Conservation (phyloP, 2,797 vertebrate species). For the Tragelaphus eurycerus region DNA sequence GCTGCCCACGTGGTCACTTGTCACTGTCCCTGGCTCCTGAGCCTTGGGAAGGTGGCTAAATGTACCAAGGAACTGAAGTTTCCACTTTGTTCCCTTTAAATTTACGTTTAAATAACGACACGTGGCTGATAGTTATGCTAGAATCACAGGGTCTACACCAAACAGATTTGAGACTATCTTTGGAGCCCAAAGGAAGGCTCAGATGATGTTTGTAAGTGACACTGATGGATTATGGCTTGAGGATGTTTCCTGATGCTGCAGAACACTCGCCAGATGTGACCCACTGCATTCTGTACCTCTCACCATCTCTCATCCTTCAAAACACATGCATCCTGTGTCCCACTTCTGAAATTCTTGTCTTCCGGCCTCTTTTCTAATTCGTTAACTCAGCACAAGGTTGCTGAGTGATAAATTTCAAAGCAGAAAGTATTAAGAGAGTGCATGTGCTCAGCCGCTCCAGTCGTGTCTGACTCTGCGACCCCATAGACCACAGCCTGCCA, state of each 20-base stretch:
- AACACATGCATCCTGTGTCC: not conserved
- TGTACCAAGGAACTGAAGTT: not conserved
- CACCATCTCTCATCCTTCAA: not conserved
- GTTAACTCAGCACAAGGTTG: not conserved
- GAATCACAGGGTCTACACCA: not conserved
- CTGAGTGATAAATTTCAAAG: not conserved
- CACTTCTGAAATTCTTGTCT: not conserved
- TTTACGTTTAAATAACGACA: not conserved
- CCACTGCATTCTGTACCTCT: not conserved
- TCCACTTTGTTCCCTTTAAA: not conserved
- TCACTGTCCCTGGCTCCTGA: not conserved
- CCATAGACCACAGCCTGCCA: not conserved
- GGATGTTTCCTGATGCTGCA: not conserved
- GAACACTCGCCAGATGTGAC: not conserved
- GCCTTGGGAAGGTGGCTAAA: not conserved
- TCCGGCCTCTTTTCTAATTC: not conserved
- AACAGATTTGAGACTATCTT: not conserved
- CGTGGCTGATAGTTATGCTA: not conserved
- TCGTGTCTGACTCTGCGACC: not conserved
- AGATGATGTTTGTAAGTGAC: not conserved
- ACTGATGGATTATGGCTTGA: not conserved
- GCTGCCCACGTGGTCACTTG: rapidly evolving
- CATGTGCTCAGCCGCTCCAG: not conserved
- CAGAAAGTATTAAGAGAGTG: not conserved
- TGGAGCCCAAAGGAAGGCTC: not conserved